phyloP scores from a whole-genome alignment of 1,140 invertebrate genomes.

The Drosophila bipectinata region DNA sequence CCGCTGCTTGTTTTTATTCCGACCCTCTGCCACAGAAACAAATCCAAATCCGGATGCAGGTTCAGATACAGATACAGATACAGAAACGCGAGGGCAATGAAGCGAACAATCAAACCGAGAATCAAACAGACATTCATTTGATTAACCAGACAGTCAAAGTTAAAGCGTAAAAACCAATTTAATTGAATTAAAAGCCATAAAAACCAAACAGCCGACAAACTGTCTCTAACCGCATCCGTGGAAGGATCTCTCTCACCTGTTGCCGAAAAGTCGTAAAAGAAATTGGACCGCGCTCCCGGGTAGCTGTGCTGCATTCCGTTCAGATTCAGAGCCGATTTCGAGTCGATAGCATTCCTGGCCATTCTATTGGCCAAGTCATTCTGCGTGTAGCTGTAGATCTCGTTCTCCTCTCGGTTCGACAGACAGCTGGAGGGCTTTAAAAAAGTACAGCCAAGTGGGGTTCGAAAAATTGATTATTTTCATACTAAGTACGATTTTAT shows the following conservation, averaged over 20 bases:
- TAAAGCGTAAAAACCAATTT: constrained; percentile 60
- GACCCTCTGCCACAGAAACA: constrained; percentile 65
- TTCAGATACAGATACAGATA: not conserved
- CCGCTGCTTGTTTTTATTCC: constrained; percentile 78
- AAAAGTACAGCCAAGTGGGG: not conserved
- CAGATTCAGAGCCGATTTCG: constrained; percentile 81
- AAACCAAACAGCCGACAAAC: constrained; percentile 67
- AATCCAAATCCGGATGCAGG: constrained; percentile 9
- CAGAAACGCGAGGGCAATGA: constrained; percentile 6
- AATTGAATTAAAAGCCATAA: constrained; percentile 82
- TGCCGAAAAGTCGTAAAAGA: constrained; percentile 84
- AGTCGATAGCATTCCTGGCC: constrained; percentile 82
- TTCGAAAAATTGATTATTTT: not conserved
- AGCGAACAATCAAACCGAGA: constrained; percentile 63
- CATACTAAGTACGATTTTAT: no score
- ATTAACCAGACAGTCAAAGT: constrained; percentile 31
- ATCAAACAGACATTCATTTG: constrained; percentile 51
- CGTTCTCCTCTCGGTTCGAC: constrained; percentile 95
- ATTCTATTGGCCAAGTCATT: constrained; percentile 83
- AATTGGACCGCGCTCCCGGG: constrained; percentile 78
- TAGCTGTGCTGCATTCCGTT: constrained; percentile 83
- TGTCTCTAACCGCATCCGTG: constrained; percentile 39
- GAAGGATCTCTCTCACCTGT: constrained; percentile 63
- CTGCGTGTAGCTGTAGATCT: constrained; percentile 92
- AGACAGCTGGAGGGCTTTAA: constrained; percentile 94